Conservation (phyloP, 2,888 invertebrate genomes). For the Rhyacophila evoluta region DNA sequence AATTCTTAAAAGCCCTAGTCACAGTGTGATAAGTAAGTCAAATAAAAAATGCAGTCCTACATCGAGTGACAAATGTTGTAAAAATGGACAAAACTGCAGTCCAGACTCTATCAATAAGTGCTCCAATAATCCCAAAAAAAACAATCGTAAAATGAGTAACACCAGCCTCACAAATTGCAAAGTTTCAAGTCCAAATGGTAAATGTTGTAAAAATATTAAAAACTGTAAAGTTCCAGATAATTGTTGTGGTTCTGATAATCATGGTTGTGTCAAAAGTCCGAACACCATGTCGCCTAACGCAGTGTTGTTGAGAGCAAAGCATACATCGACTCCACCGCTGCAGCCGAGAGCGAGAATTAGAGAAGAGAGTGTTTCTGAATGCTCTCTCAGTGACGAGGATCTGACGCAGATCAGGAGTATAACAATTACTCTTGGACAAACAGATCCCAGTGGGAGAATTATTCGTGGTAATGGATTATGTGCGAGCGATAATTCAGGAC, state of each 20-base stretch:
- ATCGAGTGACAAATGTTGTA: neutral
- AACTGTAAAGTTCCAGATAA: neutral
- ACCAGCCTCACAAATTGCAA: neutral
- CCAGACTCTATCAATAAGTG: neutral
- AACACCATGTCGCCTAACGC: constrained; percentile 22
- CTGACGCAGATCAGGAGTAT: constrained; percentile 54
- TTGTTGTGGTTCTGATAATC: neutral
- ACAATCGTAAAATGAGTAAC: constrained; percentile 12
- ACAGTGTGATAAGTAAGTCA: constrained; percentile 31
- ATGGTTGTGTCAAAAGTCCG: neutral
- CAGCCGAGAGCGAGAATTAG: constrained; percentile 53
- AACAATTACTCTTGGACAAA: constrained; percentile 52
- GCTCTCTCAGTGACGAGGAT: constrained; percentile 54
- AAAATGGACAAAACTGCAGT: neutral
- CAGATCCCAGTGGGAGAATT: constrained; percentile 49
- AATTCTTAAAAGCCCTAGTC: constrained; percentile 38
- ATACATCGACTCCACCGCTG: constrained; percentile 44
- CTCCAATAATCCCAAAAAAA: neutral
- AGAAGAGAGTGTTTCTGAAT: constrained; percentile 54
- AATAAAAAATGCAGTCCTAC: constrained; percentile 8
- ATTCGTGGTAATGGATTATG: constrained; percentile 41
- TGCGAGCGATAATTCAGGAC: constrained; percentile 26
- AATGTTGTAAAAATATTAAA: neutral
- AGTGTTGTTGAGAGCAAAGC: constrained; percentile 40
- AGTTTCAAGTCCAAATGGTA: neutral